These are phyloP conservation scores for Polypedilum vanderplanki DNA, from an alignment of 1,140 invertebrate genomes.

Conservation along the genomic window DNA sequence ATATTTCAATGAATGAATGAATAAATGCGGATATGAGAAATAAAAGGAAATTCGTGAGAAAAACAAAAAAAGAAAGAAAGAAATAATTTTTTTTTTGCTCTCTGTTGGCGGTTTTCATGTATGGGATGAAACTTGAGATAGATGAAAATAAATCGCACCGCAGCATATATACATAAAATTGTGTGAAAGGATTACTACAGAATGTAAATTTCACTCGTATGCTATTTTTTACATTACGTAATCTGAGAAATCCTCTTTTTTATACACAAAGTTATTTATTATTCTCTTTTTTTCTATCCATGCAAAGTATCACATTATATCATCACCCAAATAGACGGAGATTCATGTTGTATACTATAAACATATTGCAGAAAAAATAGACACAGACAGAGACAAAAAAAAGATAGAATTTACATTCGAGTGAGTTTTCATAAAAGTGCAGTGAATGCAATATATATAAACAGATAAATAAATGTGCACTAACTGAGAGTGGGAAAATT, in stretches of 20 bases:
- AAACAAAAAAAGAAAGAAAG: not conserved
- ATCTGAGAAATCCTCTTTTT: not conserved
- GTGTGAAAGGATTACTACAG: conserved; percentile 16
- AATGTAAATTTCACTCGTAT: not conserved
- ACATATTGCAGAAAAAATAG: no score
- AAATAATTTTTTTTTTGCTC: not conserved
- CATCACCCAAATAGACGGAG: not conserved
- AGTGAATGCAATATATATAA: no score
- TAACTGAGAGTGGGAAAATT: no score
- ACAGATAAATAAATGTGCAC: no score
- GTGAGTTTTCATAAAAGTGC: not conserved
- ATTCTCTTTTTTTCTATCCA: not conserved
- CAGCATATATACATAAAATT: not conserved
- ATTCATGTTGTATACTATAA: not conserved
- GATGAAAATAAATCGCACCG: not conserved
- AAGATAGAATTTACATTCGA: not conserved
- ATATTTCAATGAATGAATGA: not conserved
- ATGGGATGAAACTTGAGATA: not conserved
- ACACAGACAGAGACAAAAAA: not conserved
- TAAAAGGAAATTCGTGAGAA: no score
- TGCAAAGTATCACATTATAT: not conserved
- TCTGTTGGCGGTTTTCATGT: not conserved
- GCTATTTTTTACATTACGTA: not conserved
- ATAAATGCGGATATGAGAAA: not conserved
- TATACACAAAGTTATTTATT: conserved; percentile 14